Base-by-base conservation (phyloP, 2,113 vertebrate genomes). In the Coryphaenoides rupestris region DNA sequence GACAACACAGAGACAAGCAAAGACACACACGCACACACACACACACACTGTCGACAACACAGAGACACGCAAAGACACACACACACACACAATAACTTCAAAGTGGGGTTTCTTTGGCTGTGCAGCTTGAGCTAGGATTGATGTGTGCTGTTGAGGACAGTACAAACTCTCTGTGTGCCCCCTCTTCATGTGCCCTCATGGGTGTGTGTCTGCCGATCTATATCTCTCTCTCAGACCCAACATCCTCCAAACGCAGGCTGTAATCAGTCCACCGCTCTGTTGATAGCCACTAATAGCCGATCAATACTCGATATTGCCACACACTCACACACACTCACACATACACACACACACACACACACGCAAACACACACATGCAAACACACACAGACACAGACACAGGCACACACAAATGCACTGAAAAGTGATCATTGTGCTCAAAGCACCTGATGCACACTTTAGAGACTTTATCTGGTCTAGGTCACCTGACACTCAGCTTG, bases 91-190 rank as follows among this genome's bases (percentile, higher is more conserved):
- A 58, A 12, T 53, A 57, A 3, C 52, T 52, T 70, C 33, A 26
- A 76, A 40, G 33, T n/a, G n/a, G 13, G 33, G 6, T 12, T 55
- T 24, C 19, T 53, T 53, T n/a, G n/a, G 17, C 50, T 19, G 7
- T 15, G 54, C 40, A 62, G 59, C 52, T 50, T 63, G 60, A 33
- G 49, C 46, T 55, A n/a, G 24, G 68, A 76, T 68, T 21, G 15
- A 70, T 56, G 47, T 62, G 50, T 60, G 72, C 33, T 53, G 54
- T 66, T 70, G 66, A 60, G 28, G 33, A 52, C 46, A 22, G 60
- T 40, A 46, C 23, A 46, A 24, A 57, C n/a, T 50, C 55, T 63
- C 45, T 21, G 49, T 77, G n/a, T 17, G 15, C 17, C 4, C 19
- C 12, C 33, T 23, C 9, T 19, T 19, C 26, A 40, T 40, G 33